These are phyloP conservation scores for Brachyalestes nurse DNA, from an alignment of 2,797 vertebrate species.

Conservation along the genomic window DNA sequence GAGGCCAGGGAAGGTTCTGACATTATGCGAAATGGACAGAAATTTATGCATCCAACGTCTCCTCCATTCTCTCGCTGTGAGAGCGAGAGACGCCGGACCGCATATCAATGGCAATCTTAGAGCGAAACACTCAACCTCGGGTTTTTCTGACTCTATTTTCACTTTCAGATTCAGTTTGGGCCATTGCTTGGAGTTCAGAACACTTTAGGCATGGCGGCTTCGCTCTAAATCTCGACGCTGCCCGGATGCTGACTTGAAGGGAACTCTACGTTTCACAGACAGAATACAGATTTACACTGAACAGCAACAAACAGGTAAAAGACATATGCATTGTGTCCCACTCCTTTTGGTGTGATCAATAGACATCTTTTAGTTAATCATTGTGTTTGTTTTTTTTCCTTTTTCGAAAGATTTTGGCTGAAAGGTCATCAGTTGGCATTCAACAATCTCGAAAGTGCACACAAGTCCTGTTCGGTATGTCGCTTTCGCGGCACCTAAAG, in stretches of 20 bases:
- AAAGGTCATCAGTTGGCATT: conserved; percentile 46
- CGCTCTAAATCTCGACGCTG: conserved; percentile 17
- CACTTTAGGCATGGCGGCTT: background rate
- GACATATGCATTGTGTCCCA: conserved; percentile 45
- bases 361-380: conserved; percentile 56
- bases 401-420: conserved; percentile 16
- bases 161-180: conserved; percentile 44
- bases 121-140: conserved; percentile 60
- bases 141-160: conserved; percentile 44
- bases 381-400: conserved; percentile 50
- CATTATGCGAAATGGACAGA: conserved; percentile 75
- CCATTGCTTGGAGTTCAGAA: conserved; percentile 42
- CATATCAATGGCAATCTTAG: conserved; percentile 71
- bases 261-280: conserved; percentile 50
- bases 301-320: conserved; percentile 63
- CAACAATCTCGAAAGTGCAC: conserved; percentile 71
- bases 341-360: conserved; percentile 46
- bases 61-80: conserved; percentile 50
- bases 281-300: conserved; percentile 55
- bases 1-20: conserved; percentile 63
- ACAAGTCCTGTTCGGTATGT: conserved; percentile 66
- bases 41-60: conserved; percentile 78
- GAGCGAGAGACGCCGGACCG: conserved; percentile 61
- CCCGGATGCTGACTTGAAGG: conserved; percentile 48
- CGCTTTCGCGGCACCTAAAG: conserved; percentile 39